phyloP scores from a whole-genome alignment of 2,797 vertebrate genomes.

The Ctenochaetus hawaiiensis region DNA sequence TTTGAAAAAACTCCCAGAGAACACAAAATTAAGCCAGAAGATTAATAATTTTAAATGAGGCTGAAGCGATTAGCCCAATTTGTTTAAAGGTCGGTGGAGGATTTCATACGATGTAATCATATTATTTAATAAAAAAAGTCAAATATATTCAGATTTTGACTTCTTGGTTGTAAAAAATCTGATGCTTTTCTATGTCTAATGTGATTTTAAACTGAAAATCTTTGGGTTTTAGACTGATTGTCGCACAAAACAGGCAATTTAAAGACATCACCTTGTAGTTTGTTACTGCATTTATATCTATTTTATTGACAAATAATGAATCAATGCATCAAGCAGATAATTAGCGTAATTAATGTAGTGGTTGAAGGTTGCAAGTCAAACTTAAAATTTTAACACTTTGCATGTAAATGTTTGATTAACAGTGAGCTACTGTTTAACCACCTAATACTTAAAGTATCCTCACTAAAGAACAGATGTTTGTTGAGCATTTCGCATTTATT shows the following conservation, averaged over 20 bases:
- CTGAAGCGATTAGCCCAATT: not conserved
- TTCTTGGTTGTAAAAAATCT: too few species aligned
- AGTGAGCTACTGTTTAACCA: not conserved
- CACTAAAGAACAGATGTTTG: not conserved
- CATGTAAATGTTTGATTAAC: not conserved
- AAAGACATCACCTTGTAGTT: not conserved
- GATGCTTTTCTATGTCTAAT: not conserved
- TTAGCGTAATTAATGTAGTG: not conserved
- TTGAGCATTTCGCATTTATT: not conserved
- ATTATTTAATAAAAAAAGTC: not conserved
- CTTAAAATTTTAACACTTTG: not conserved
- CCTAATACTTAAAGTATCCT: not conserved
- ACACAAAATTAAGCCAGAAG: slow-evolving; percentile 19
- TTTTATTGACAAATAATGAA: not conserved
- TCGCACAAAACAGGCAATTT: too few species aligned
- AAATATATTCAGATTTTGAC: too few species aligned
- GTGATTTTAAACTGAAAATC: not conserved
- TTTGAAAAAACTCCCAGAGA: slow-evolving; percentile 23
- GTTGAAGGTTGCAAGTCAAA: not conserved
- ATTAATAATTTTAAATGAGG: slow-evolving; percentile 22
- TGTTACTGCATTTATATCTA: not conserved
- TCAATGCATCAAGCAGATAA: not conserved
- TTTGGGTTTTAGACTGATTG: not conserved
- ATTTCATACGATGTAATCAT: too few species aligned
- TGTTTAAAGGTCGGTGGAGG: not conserved